phyloP scores from a whole-genome alignment of 1,140 invertebrate species.

The Bombus fervidus region DNA sequence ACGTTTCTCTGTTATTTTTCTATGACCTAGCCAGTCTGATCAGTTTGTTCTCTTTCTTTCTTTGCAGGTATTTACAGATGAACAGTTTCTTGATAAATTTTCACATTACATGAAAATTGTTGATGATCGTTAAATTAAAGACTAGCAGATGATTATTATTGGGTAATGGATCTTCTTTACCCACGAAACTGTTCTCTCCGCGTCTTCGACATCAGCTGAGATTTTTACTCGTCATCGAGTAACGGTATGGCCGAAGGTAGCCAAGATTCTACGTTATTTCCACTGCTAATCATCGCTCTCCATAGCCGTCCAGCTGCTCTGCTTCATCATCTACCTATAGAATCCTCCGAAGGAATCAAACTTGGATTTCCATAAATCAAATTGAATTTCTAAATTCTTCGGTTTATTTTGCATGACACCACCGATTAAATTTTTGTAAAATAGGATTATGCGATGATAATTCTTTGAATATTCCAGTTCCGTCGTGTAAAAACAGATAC shows the following conservation, averaged over 20 bases:
- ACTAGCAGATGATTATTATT: background rate
- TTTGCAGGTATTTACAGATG: background rate
- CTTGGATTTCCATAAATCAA: background rate
- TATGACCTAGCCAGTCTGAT: background rate
- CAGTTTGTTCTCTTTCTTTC: background rate
- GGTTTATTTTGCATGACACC: background rate
- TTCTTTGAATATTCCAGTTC: background rate
- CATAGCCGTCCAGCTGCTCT: too few relatives aligned
- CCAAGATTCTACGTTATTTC: slow-evolving; percentile 22
- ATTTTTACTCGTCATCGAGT: slow-evolving; percentile 55
- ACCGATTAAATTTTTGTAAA: background rate
- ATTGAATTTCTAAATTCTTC: background rate
- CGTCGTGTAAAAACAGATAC: background rate
- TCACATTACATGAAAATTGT: background rate
- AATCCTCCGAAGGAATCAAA: background rate
- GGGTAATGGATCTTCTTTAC: slow-evolving; percentile 9
- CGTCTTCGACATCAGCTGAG: slow-evolving; percentile 32
- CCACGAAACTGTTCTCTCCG: background rate
- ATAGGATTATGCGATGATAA: background rate
- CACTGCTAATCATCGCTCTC: slow-evolving; percentile 1
- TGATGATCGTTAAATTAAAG: background rate
- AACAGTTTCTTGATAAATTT: background rate
- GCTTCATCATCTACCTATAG: background rate
- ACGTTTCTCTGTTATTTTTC: background rate
- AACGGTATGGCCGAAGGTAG: slow-evolving; percentile 38